phyloP scores from a whole-genome alignment of 2,113 vertebrate species.

The Calidris pygmaea region DNA sequence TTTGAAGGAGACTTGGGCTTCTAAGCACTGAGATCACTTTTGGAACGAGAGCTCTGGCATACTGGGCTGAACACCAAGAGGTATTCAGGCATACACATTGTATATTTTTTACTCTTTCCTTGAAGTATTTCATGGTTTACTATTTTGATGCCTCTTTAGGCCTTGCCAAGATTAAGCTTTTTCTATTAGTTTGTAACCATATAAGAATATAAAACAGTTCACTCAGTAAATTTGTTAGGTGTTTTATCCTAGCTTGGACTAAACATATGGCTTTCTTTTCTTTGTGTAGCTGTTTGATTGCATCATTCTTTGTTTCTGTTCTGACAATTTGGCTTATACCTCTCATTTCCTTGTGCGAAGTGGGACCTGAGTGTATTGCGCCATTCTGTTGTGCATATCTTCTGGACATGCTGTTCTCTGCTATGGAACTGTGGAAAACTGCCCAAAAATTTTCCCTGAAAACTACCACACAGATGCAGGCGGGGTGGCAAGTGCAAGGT shows the following conservation, averaged over 20 bases:
- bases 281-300: background rate
- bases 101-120: background rate
- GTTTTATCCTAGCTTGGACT: background rate
- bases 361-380: background rate
- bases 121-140: background rate
- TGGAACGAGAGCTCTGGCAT: background rate
- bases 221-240: background rate
- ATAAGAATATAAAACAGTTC: background rate
- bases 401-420: background rate
- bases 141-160: background rate
- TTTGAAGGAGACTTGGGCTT: background rate
- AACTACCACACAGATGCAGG: background rate
- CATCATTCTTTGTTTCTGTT: background rate
- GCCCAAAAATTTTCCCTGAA: background rate
- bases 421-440: background rate
- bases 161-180: background rate
- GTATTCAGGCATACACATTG: background rate
- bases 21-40: background rate
- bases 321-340: background rate
- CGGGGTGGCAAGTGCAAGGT: background rate
- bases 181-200: background rate
- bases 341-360: background rate
- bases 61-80: background rate
- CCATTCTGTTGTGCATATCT: fast-evolving
- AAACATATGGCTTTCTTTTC: background rate